Evolutionary conservation across 2,888 invertebrate species (phyloP).

Genomic region (Melanotus villosus): DNA sequence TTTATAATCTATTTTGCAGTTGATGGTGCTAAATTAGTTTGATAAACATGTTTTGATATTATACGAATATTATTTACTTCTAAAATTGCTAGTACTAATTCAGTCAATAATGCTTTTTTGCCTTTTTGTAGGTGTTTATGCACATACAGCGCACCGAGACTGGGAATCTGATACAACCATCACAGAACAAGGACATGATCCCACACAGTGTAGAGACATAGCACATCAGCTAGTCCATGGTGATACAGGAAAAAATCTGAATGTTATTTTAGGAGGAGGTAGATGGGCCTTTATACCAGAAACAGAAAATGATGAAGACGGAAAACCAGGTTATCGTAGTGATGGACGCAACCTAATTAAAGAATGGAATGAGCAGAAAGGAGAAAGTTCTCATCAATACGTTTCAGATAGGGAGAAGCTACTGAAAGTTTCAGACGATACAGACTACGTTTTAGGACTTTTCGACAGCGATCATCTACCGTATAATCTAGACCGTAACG

Average conservation of each 20-base stretch:
- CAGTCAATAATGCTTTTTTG: not conserved
- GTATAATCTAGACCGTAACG: constrained; percentile 77
- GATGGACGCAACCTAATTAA: constrained; percentile 79
- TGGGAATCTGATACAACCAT: constrained; percentile 81
- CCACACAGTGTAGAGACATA: constrained; percentile 76
- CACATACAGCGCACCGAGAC: constrained; percentile 79
- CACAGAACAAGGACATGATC: not conserved
- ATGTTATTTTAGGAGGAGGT: constrained; percentile 86
- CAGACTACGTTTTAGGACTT: constrained; percentile 69
- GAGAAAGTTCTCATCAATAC: constrained; percentile 68
- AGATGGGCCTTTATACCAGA: constrained; percentile 76
- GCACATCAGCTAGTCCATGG: constrained; percentile 79
- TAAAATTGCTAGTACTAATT: not conserved
- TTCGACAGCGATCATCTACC: constrained; percentile 60
- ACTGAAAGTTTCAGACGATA: constrained; percentile 69
- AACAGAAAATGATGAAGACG: constrained; percentile 65
- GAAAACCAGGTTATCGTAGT: constrained; percentile 67
- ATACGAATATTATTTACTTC: not conserved
- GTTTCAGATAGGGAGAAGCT: constrained; percentile 74
- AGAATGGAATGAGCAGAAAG: constrained; percentile 75
- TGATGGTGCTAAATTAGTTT: no score
- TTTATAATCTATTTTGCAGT: no score
- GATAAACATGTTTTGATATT: no score
- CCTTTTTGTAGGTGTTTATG: constrained; percentile 74
- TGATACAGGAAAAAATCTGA: constrained; percentile 77